Conservation (phyloP, 64 coral and sea anemone genomes). For the Stylophora pistillata region DNA sequence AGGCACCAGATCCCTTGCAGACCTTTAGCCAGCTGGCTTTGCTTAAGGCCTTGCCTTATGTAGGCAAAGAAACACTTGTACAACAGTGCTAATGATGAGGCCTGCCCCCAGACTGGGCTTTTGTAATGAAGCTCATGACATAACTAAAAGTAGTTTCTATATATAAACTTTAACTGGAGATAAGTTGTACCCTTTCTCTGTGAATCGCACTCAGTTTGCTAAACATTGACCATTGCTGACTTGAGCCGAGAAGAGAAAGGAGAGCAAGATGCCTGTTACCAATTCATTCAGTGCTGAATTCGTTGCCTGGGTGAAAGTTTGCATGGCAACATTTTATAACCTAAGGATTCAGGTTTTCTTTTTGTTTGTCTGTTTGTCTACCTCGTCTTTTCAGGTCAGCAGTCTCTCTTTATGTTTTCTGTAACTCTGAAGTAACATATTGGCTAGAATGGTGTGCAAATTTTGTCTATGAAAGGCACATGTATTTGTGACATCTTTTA, state of each 20-base stretch:
- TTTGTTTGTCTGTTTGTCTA: not conserved
- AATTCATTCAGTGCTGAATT: not conserved
- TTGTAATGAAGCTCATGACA: too few species aligned
- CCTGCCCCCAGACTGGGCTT: too few species aligned
- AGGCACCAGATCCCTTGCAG: too few species aligned
- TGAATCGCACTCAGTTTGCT: slow-evolving; percentile 42
- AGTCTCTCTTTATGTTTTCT: not conserved
- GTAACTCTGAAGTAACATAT: not conserved
- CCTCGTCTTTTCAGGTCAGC: not conserved
- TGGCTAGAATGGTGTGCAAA: not conserved
- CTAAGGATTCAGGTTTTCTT: not conserved
- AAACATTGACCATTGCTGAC: not conserved
- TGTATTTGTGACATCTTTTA: slow-evolving; percentile 2
- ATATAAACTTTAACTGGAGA: too few species aligned
- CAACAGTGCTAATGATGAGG: too few species aligned
- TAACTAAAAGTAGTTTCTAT: too few species aligned
- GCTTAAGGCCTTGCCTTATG: too few species aligned
- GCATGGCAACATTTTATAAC: not conserved
- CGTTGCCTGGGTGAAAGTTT: slow-evolving; percentile 28
- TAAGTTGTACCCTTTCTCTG: slow-evolving; percentile 13
- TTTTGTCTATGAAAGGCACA: not conserved
- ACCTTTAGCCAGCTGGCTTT: too few species aligned
- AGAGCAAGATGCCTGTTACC: slow-evolving; percentile 15
- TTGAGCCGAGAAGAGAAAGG: slow-evolving; percentile 49
- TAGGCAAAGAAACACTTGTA: too few species aligned